Conservation (phyloP, 2,113 vertebrate genomes). For the Platichthys stellatus region DNA sequence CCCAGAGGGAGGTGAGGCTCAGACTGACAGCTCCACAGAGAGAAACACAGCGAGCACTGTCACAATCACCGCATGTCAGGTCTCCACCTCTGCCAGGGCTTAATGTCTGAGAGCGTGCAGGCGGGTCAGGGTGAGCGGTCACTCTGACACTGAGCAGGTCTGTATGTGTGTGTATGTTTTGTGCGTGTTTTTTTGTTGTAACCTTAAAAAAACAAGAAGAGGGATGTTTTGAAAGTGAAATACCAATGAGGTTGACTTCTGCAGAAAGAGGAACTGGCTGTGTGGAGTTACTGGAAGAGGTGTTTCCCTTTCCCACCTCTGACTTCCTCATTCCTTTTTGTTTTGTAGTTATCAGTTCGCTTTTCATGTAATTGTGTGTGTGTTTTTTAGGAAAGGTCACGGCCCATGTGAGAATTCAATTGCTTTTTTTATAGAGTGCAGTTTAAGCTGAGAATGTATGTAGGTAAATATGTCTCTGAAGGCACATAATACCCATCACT, state of each 20-base stretch:
- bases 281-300: slow-evolving; percentile 45
- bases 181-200: neutral
- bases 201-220: slow-evolving; percentile 57
- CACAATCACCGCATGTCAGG: slow-evolving; percentile 24
- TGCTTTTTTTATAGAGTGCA: neutral
- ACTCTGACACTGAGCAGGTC: neutral
- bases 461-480: neutral
- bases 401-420: neutral
- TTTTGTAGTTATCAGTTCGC: slow-evolving; percentile 20
- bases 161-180: too few relatives aligned
- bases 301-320: slow-evolving; percentile 19
- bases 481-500: neutral
- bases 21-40: slow-evolving; percentile 16
- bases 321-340: slow-evolving; percentile 43
- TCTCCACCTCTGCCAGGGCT: neutral
- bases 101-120: neutral
- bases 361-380: slow-evolving; percentile 15
- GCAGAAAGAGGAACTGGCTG: slow-evolving; percentile 65
- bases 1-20: slow-evolving; percentile 2
- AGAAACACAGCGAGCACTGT: slow-evolving; percentile 4
- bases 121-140: slow-evolving; percentile 6
- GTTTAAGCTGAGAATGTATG: neutral
- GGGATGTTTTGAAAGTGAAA: slow-evolving; percentile 56
- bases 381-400: neutral
- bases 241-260: neutral